A percentile compares a stretch with the other conserved stretches of the same genome.
These are phyloP conservation scores for Leucophora obtusa DNA, from an alignment of 2,888 invertebrate genomes.

Conservation along the genomic window DNA sequence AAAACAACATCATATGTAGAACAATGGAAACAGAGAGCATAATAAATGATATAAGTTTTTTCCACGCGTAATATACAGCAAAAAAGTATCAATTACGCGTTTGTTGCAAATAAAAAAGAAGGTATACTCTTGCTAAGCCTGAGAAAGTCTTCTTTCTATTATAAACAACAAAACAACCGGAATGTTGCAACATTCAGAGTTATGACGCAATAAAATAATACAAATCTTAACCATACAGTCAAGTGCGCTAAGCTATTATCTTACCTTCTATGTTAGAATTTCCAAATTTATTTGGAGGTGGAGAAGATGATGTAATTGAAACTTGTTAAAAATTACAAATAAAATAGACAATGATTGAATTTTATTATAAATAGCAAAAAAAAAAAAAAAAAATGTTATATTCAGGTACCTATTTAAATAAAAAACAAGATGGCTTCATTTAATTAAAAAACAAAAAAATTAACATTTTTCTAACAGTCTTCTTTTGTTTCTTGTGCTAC, in stretches of 20 bases:
- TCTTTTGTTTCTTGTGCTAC: constrained; percentile 9
- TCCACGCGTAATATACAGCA: constrained; percentile 8
- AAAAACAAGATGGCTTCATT: constrained; percentile 54
- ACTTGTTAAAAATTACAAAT: constrained; percentile 1
- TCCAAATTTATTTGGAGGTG: neutral
- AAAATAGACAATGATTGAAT: neutral
- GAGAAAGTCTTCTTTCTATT: constrained; percentile 34
- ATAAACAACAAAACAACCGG: constrained; percentile 23
- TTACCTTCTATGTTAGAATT: neutral
- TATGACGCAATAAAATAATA: constrained; percentile 56
- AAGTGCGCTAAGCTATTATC: constrained; percentile 28
- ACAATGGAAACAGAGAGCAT: neutral
- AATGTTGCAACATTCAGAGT: constrained; percentile 55
- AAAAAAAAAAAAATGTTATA: too few relatives aligned
- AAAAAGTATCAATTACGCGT: constrained; percentile 61
- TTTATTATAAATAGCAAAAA: neutral
- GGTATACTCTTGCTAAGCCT: constrained; percentile 1
- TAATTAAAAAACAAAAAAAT: constrained; percentile 53
- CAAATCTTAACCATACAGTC: constrained; percentile 28
- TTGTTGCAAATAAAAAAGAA: constrained; percentile 36
- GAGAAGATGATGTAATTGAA: neutral
- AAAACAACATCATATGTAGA: neutral
- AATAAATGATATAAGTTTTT: constrained; percentile 15
- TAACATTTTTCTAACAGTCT: constrained; percentile 42
- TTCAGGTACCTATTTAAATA: constrained; percentile 17